These are phyloP conservation scores for Erinaceus europaeus DNA, from an alignment of 2,113 vertebrate species.

Conservation along the genomic window DNA sequence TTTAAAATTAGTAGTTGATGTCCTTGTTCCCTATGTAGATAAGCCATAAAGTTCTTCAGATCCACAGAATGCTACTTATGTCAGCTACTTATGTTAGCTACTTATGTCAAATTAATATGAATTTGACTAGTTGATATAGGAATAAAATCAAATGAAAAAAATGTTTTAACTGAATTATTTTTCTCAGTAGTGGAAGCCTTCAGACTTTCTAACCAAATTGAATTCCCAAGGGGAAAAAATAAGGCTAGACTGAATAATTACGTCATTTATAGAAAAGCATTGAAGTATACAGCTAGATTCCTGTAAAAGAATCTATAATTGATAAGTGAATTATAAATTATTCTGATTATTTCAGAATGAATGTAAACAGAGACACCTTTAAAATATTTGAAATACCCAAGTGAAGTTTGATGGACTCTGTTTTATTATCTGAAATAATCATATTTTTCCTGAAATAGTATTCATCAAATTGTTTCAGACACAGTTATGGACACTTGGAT, in stretches of 20 bases:
- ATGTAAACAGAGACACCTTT: slow-evolving; percentile 4
- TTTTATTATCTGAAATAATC: slow-evolving; percentile 43
- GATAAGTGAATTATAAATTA: slow-evolving; percentile 40
- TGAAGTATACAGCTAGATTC: slow-evolving; percentile 21
- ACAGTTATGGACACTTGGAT: slow-evolving; percentile 9
- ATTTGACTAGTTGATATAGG: background rate
- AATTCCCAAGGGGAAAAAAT: slow-evolving; percentile 9
- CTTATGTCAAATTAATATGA: slow-evolving; percentile 44
- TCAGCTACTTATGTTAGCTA: background rate
- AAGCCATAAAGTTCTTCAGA: slow-evolving; percentile 21
- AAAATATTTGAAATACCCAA: slow-evolving; percentile 23
- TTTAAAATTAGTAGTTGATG: background rate
- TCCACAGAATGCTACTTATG: too few relatives aligned
- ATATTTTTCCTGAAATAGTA: background rate
- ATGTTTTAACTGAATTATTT: slow-evolving; percentile 42
- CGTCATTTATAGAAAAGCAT: slow-evolving; percentile 18
- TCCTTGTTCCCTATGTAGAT: background rate
- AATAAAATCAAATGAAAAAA: slow-evolving; percentile 26
- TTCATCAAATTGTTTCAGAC: slow-evolving; percentile 15
- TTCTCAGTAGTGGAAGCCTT: slow-evolving; percentile 35
- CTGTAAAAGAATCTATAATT: slow-evolving; percentile 40
- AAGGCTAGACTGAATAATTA: slow-evolving; percentile 24
- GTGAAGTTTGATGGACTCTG: background rate
- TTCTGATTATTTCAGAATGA: slow-evolving; percentile 38
- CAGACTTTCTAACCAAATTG: slow-evolving; percentile 44